Evolutionary conservation across 2,113 vertebrate genomes (phyloP).

Genomic region (Rhea pennata): DNA sequence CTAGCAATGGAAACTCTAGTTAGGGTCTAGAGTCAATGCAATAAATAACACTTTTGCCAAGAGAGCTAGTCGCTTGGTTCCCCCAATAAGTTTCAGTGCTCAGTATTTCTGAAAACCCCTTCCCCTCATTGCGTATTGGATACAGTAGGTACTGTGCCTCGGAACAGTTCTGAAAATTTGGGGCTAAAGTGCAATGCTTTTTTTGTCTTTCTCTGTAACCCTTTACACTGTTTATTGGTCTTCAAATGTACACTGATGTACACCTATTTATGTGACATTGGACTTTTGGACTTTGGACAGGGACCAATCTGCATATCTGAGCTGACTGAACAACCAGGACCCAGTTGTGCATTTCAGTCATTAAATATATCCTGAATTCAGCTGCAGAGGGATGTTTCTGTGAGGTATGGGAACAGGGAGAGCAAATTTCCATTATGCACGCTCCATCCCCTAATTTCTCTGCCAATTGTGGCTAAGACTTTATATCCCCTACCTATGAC

Average conservation of each 20-base stretch:
- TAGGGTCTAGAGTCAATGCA: not conserved
- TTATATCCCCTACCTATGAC: not conserved
- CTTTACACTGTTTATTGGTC: not conserved
- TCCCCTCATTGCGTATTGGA: not conserved
- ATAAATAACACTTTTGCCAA: not conserved
- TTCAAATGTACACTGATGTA: not conserved
- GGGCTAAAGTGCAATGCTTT: not conserved
- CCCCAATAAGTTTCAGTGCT: not conserved
- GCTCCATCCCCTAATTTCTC: not conserved
- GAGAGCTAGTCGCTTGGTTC: not conserved
- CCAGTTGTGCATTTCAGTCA: not conserved
- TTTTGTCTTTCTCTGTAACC: not conserved
- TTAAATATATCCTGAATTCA: not conserved
- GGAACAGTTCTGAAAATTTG: not conserved
- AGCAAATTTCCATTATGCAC: not conserved
- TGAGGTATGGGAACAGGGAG: not conserved
- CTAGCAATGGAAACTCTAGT: not conserved
- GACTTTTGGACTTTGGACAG: not conserved
- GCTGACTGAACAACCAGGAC: not conserved
- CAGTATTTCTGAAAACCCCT: not conserved
- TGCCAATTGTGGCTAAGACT: not conserved
- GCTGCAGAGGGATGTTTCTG: no score
- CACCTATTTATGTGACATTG: not conserved
- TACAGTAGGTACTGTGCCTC: not conserved
- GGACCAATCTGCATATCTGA: not conserved